Evolutionary conservation across 2,113 vertebrate genomes (phyloP).

Genomic region (Paramisgurnus dabryanus): DNA sequence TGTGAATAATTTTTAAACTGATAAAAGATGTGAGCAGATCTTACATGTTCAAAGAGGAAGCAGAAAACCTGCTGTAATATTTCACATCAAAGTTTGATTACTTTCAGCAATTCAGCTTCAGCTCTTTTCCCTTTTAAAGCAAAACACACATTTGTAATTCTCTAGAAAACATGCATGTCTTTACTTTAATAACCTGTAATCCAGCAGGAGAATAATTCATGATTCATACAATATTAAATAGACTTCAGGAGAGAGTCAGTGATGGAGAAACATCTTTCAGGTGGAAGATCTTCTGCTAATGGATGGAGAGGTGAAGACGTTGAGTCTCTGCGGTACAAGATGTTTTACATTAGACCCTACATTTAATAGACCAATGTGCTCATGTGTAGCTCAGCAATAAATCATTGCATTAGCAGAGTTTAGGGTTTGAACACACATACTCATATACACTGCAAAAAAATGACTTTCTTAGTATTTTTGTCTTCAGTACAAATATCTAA

Average conservation of each 20-base stretch:
- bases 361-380: background rate
- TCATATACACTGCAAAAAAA: no score
- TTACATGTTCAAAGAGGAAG: background rate
- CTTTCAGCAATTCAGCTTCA: conserved; percentile 23
- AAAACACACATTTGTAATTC: conserved; percentile 45
- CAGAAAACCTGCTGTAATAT: conserved; percentile 16
- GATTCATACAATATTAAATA: conserved; percentile 50
- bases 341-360: background rate
- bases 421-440: no score
- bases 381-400: background rate
- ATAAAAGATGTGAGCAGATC: background rate
- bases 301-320: conserved; percentile 7
- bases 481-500: no score
- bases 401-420: background rate
- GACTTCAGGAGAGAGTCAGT: conserved; percentile 5
- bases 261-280: conserved; percentile 37
- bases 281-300: conserved; percentile 28
- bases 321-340: background rate
- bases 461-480: no score
- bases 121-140: conserved; percentile 36
- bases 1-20: background rate
- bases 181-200: conserved; percentile 49
- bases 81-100: conserved; percentile 47
- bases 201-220: conserved; percentile 53
- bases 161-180: conserved; percentile 38